These are phyloP conservation scores for Macaca mulatta DNA, from an alignment of 2,113 vertebrate species.

Conservation along the genomic window DNA sequence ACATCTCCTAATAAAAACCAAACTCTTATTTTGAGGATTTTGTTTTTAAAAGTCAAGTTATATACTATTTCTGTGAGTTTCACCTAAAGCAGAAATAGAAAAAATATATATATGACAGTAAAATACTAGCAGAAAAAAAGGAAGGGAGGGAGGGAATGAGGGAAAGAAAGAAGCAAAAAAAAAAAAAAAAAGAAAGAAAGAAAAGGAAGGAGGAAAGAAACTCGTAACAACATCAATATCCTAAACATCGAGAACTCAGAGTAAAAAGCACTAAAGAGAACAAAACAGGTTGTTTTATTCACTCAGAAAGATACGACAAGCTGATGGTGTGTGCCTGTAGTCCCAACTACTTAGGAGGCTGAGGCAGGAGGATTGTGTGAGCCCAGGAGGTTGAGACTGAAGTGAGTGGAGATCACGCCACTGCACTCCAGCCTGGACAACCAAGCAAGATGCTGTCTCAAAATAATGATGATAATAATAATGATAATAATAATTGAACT, in stretches of 20 bases:
- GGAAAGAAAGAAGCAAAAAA: neutral
- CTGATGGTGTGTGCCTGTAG: no score
- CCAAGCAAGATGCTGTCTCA: no score
- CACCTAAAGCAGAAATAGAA: slow-evolving; percentile 30
- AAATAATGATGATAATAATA: neutral
- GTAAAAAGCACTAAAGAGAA: slow-evolving; percentile 27
- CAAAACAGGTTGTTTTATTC: neutral
- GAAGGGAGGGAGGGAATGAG: neutral
- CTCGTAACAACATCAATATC: neutral
- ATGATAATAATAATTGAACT: no score
- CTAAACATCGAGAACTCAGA: slow-evolving; percentile 38
- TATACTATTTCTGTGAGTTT: neutral
- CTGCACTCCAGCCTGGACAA: no score
- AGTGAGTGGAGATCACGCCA: no score
- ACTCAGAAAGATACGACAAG: neutral
- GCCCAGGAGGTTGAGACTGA: no score
- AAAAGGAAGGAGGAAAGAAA: neutral
- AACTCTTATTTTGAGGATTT: slow-evolving; percentile 38
- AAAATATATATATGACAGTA: neutral
- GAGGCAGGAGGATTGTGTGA: no score
- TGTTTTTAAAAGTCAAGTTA: slow-evolving; percentile 21
- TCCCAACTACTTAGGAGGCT: no score
- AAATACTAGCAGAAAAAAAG: neutral
- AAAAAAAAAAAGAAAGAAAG: neutral
- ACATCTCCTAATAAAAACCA: neutral